These are phyloP conservation scores for Cylas formicarius DNA, from an alignment of 1,140 invertebrate species.

Conservation along the genomic window DNA sequence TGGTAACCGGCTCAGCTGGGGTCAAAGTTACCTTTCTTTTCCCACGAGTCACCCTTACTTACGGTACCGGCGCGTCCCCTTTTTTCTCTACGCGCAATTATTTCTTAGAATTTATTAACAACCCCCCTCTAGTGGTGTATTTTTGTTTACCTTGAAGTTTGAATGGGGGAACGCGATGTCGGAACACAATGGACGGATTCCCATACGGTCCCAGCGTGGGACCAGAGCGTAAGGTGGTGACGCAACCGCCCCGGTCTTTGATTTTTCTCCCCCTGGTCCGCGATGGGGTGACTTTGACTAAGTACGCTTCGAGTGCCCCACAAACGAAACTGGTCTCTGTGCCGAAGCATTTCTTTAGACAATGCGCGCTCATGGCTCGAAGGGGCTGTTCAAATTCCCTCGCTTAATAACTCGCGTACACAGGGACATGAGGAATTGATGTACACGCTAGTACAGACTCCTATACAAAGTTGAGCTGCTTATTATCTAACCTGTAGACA, in stretches of 20 bases:
- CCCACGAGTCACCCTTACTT: constrained; percentile 3
- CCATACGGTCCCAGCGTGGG: constrained; percentile 16
- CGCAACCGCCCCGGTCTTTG: constrained; percentile 8
- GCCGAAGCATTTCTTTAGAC: too few species aligned
- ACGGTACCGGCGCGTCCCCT: constrained; percentile 5
- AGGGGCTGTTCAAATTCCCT: too few species aligned
- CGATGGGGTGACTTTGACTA: constrained; percentile 10
- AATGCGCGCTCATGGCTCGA: too few species aligned
- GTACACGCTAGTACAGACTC: too few species aligned
- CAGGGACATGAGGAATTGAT: too few species aligned
- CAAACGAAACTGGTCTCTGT: too few species aligned
- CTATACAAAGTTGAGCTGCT: too few species aligned
- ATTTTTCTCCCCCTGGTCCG: background rate
- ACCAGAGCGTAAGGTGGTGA: constrained; percentile 14
- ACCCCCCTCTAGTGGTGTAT: constrained; percentile 7
- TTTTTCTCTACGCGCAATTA: background rate
- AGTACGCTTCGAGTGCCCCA: constrained; percentile 7
- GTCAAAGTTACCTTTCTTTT: background rate
- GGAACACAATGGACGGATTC: constrained; percentile 9
- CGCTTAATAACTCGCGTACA: too few species aligned
- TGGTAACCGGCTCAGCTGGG: constrained; percentile 1
- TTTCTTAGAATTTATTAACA: constrained; percentile 4
- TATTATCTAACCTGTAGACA: too few species aligned
- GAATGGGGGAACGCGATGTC: too few species aligned
- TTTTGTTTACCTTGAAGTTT: constrained; percentile 17